A percentile compares a stretch with the other conserved stretches of the same genome.
phyloP scores from a whole-genome alignment of 2,888 invertebrate species.

The Eurytoma adleriae region DNA sequence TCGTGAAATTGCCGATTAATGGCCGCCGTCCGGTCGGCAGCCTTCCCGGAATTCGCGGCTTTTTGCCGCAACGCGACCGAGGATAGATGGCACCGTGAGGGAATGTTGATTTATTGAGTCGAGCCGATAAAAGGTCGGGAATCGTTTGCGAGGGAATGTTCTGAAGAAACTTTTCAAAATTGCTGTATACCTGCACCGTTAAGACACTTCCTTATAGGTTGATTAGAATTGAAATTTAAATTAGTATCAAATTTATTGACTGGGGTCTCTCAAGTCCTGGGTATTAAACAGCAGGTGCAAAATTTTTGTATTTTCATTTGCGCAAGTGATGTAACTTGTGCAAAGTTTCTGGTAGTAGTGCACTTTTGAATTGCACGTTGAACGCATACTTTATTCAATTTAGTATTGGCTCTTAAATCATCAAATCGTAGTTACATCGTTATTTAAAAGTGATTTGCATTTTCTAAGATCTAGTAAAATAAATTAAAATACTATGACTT shows the following conservation, averaged over 20 bases:
- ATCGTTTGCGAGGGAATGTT: constrained; percentile 8
- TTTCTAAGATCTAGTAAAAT: no score
- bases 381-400: neutral
- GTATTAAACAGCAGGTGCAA: no score
- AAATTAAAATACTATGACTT: no score
- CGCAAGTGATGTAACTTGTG: neutral
- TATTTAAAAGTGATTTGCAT: no score
- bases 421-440: no score
- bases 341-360: neutral
- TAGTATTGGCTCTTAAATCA: no score
- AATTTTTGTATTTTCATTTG: neutral
- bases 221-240: no score
- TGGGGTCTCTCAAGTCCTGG: no score
- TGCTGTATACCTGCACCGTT: no score
- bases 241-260: no score
- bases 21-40: neutral
- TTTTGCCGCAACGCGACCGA: neutral
- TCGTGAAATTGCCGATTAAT: constrained; percentile 47
- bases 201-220: no score
- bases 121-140: neutral
- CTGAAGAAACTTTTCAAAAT: no score
- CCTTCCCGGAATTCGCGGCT: constrained; percentile 6
- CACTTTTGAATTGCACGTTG: neutral
- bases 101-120: constrained; percentile 23
- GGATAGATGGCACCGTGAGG: neutral